These are phyloP conservation scores for Sisyra nigra DNA, from an alignment of 2,888 invertebrate genomes.

Conservation along the genomic window DNA sequence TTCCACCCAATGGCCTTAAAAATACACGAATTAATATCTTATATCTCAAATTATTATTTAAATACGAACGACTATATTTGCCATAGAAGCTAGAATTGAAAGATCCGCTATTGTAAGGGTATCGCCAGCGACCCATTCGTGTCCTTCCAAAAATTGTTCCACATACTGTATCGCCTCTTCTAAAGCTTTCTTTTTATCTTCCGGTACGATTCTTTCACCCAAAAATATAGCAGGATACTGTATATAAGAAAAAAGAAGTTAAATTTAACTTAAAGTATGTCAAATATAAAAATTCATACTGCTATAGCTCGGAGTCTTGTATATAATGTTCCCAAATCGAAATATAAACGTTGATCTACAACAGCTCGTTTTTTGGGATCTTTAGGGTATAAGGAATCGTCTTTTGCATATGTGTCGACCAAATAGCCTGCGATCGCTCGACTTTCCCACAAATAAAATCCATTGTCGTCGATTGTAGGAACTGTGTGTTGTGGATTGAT, in stretches of 20 bases:
- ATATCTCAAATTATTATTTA: slow-evolving; percentile 10
- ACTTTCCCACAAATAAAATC: slow-evolving; percentile 50
- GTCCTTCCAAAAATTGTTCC: slow-evolving; percentile 35
- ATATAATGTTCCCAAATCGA: slow-evolving; percentile 43
- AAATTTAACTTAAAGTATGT: not conserved
- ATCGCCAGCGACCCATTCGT: slow-evolving; percentile 43
- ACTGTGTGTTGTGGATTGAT: slow-evolving; percentile 51
- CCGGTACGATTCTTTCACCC: slow-evolving; percentile 37
- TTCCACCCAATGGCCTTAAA: slow-evolving; percentile 43
- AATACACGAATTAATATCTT: slow-evolving; percentile 11
- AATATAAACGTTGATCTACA: slow-evolving; percentile 44
- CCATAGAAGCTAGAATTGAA: slow-evolving; percentile 36
- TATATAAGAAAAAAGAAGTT: slow-evolving; percentile 4
- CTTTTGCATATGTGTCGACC: slow-evolving; percentile 40
- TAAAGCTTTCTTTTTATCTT: slow-evolving; percentile 34
- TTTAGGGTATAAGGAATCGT: slow-evolving; percentile 41
- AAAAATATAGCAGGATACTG: slow-evolving; percentile 43
- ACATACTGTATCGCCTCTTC: slow-evolving; percentile 41
- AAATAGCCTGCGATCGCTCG: slow-evolving; percentile 47
- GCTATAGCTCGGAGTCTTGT: slow-evolving; percentile 44
- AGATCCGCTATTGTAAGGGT: slow-evolving; percentile 47
- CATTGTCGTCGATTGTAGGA: slow-evolving; percentile 50
- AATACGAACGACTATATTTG: slow-evolving; percentile 35
- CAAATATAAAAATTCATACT: slow-evolving; percentile 26
- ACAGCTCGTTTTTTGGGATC: slow-evolving; percentile 36